A percentile compares a stretch with the other conserved stretches of the same genome.
Conservation (phyloP, 2,113 vertebrate species). For the Sigmodon hispidus region DNA sequence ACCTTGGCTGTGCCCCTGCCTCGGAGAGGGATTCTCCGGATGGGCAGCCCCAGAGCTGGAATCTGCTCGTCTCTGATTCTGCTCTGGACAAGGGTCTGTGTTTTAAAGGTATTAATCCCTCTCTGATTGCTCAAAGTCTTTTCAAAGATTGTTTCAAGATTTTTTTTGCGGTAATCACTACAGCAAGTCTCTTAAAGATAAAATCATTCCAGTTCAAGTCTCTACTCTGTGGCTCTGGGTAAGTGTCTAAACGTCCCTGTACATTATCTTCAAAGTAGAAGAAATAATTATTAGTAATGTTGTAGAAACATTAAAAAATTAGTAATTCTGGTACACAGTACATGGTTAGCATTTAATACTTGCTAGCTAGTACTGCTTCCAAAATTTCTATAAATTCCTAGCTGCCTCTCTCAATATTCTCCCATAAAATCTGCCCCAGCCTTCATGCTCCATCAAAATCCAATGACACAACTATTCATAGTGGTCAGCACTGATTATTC, state of each 20-base stretch:
- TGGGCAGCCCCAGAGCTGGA: no score
- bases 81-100: no score
- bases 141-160: background rate
- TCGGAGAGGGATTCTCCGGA: no score
- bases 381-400: background rate
- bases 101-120: no score
- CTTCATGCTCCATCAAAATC: background rate
- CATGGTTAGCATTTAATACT: fast-evolving
- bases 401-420: no score
- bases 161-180: background rate
- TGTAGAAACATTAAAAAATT: background rate
- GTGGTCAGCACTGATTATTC: background rate
- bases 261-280: background rate
- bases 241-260: background rate
- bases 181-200: background rate
- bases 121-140: background rate
- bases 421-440: background rate
- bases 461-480: background rate
- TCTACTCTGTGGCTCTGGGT: background rate
- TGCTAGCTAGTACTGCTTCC: background rate
- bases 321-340: fast-evolving
- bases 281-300: background rate
- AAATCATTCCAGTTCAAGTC: background rate
- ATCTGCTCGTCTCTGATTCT: no score
- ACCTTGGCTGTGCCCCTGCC: no score